A percentile compares a stretch with the other conserved stretches of the same genome.
These are phyloP conservation scores for Poicephalus meyeri DNA, from an alignment of 2,113 vertebrate species.

Conservation along the genomic window DNA sequence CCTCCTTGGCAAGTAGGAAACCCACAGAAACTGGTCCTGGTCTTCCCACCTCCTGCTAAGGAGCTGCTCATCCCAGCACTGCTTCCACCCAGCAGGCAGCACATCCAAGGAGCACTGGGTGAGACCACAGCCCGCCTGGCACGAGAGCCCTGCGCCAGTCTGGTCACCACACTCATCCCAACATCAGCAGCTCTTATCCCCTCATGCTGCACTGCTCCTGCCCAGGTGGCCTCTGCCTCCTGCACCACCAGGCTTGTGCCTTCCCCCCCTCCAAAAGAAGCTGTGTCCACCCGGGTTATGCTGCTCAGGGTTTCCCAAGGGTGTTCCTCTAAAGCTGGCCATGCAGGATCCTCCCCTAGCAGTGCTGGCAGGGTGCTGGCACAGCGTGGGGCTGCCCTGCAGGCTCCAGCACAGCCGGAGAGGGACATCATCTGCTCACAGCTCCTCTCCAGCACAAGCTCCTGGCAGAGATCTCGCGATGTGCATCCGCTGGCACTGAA, in stretches of 20 bases:
- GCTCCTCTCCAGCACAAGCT: not conserved
- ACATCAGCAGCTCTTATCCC: not conserved
- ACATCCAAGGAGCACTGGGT: not conserved
- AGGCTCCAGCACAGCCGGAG: accelerated
- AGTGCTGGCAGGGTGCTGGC: not conserved
- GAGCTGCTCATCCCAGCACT: not conserved
- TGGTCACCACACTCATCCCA: accelerated
- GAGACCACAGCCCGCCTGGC: not conserved
- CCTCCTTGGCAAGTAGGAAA: not conserved
- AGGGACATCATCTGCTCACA: not conserved
- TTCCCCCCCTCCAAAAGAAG: not conserved
- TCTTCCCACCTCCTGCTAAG: accelerated
- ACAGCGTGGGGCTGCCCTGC: not conserved
- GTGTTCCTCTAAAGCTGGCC: not conserved
- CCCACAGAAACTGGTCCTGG: accelerated
- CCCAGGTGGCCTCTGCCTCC: not conserved
- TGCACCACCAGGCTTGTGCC: not conserved
- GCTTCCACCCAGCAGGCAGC: not conserved
- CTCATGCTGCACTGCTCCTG: not conserved
- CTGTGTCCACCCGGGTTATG: accelerated
- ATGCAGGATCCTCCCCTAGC: not conserved
- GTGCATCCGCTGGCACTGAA: not conserved
- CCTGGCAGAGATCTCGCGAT: accelerated
- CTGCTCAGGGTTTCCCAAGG: not conserved
- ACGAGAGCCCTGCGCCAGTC: not conserved